Conservation (phyloP, 2,888 invertebrate genomes). For the Apodemia mormo region DNA sequence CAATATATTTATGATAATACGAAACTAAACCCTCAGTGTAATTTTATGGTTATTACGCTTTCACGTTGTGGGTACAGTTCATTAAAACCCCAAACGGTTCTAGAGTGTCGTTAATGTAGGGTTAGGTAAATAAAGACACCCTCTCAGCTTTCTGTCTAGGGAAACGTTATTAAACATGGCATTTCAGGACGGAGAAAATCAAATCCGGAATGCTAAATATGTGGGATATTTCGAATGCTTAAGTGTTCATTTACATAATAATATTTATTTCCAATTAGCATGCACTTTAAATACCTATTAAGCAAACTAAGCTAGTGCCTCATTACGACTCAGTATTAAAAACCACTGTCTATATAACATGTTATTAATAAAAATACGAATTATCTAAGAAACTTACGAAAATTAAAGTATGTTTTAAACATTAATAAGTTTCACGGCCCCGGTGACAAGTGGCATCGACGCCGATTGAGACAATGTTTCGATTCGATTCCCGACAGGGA, state of each 20-base stretch:
- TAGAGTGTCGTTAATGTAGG: conserved; percentile 7
- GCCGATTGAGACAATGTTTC: too few species aligned
- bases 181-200: background rate
- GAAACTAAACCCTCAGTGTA: conserved; percentile 2
- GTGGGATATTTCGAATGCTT: background rate
- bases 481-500: too few species aligned
- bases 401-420: too few species aligned
- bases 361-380: too few species aligned
- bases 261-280: background rate
- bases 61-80: background rate
- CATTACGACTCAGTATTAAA: too few species aligned
- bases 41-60: conserved; percentile 6
- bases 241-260: too few species aligned
- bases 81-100: conserved; percentile 4
- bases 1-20: background rate
- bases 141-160: conserved; percentile 7
- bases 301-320: background rate
- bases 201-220: conserved; percentile 6
- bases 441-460: too few species aligned
- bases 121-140: conserved; percentile 3
- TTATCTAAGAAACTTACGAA: too few species aligned
- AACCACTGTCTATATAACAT: too few species aligned
- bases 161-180: background rate
- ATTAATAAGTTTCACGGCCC: too few species aligned
- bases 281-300: background rate